Conservation (phyloP, 2,888 invertebrate species). For the Piscicola geometra region DNA sequence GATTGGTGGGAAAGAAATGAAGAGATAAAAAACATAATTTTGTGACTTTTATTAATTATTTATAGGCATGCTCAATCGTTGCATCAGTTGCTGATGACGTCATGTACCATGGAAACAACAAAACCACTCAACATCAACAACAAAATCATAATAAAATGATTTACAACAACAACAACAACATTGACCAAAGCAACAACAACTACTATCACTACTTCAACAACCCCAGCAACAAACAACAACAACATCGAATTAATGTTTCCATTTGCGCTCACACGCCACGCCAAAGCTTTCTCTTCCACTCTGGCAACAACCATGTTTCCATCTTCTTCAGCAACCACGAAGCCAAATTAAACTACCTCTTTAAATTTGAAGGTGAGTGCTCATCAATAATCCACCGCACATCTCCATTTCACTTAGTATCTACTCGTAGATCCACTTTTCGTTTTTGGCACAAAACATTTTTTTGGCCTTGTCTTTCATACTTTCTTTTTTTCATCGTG, state of each 20-base stretch:
- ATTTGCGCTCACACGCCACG: constrained; percentile 4
- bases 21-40: neutral
- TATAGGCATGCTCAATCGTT: neutral
- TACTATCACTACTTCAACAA: neutral
- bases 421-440: no score
- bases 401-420: no score
- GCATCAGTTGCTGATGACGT: constrained; percentile 5
- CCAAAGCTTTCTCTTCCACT: neutral
- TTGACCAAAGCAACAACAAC: neutral
- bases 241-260: neutral
- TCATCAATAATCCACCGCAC: no score
- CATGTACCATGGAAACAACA: neutral
- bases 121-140: neutral
- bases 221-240: neutral
- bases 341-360: neutral
- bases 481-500: no score
- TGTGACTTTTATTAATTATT: neutral
- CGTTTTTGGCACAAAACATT: no score
- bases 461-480: no score
- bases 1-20: neutral
- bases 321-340: neutral
- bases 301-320: neutral
- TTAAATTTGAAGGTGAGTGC: neutral
- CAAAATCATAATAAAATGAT: neutral
- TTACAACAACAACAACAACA: constrained; percentile 21